Evolutionary conservation across 2,797 vertebrate species (phyloP).

Genomic region (Graptemys geographica): DNA sequence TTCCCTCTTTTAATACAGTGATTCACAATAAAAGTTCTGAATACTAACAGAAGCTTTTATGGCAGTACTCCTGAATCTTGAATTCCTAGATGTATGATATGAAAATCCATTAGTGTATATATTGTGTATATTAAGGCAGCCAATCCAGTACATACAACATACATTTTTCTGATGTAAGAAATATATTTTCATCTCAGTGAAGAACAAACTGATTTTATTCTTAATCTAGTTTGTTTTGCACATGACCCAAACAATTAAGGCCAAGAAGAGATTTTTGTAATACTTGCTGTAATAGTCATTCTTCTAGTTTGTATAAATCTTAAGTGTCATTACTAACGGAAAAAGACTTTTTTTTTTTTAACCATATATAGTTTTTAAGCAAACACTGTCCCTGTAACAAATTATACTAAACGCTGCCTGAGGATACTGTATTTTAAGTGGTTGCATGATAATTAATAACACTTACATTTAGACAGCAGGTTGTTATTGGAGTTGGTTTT

Average conservation of each 20-base stretch:
- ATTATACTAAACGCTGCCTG: neutral
- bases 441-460: neutral
- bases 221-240: constrained; percentile 66
- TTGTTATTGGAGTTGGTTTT: neutral
- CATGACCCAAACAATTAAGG: constrained; percentile 61
- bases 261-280: constrained; percentile 57
- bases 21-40: constrained; percentile 74
- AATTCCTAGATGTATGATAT: constrained; percentile 70
- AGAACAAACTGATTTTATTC: constrained; percentile 66
- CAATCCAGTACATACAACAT: constrained; percentile 75
- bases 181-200: constrained; percentile 66
- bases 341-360: constrained; percentile 19
- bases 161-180: constrained; percentile 68
- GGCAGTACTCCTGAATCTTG: constrained; percentile 70
- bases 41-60: constrained; percentile 75
- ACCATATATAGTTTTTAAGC: neutral
- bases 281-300: constrained; percentile 23
- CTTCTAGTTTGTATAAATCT: constrained; percentile 38
- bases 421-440: neutral
- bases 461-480: neutral
- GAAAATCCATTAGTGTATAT: constrained; percentile 75
- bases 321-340: constrained; percentile 49
- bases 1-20: constrained; percentile 68
- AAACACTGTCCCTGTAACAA: constrained; percentile 27
- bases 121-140: constrained; percentile 72